Evolutionary conservation across 2,888 invertebrate species (phyloP), one percentile per base, ranked within the genome.

Genomic region (Marasmarcha lunaedactyla): DNA sequence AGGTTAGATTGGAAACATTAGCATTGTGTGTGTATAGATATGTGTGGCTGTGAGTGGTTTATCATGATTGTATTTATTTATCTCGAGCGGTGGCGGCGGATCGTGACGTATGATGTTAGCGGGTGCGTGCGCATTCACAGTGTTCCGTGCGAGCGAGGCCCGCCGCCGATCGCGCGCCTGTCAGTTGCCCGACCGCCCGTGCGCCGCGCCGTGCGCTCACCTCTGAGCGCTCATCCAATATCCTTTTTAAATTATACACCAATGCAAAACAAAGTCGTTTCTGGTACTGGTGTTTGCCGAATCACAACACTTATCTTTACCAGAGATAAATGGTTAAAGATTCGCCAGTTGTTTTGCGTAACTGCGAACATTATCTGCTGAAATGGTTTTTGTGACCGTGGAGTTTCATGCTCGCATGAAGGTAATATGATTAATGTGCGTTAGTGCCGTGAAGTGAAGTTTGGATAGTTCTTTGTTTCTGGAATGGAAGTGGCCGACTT

Each of bases 391-490:
- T 30, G 68, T 72, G 77, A 72, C 77, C 76, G 81, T 81, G 81
- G 76, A 70, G 59, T 72, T 63, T 61, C 63, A 64, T 70, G 71
- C 58, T 59, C 57, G 63, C 62, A 65, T 57, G 63, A 77, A 81
- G 81, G 79, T 81, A 78, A 77, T 68, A 48, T 52, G 11, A 30
- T 30, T 9, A 30, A 7, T 30, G n/a, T 11, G 30, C 10, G 30
- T n/a, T 30, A 7, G 30, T 30, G 30, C n/a, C n/a, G n/a, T 6
- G 5, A 25, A n/a, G 30, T 30, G 9, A n/a, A 30, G 38, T 30
- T 9, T 10, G 4, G 30, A 7, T 9, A 9, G 11, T 30, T 30
- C 30, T n/a, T 30, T n/a, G 30, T 11, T 2, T 3, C 20, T 20
- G 20, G 7, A 20, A 20, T 20, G 30, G 25, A 25, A 30, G 11